phyloP scores from a whole-genome alignment of 1,140 invertebrate genomes.

The Nasonia longicornis region DNA sequence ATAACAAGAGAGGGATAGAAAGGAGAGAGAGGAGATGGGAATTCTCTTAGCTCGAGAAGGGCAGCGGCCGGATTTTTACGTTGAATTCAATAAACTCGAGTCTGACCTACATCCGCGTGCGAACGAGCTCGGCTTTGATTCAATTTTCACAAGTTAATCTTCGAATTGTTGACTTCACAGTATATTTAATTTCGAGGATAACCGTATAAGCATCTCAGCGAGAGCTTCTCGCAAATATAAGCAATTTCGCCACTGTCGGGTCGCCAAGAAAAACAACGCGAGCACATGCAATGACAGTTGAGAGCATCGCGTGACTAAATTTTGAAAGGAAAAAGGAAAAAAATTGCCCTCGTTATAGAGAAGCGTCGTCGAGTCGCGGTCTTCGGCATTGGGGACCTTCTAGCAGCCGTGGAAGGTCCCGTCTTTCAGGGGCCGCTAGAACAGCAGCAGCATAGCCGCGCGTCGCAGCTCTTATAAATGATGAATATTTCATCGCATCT shows the following conservation, averaged over 20 bases:
- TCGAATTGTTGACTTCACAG: no score
- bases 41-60: neutral
- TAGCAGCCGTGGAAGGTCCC: neutral
- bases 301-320: neutral
- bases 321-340: neutral
- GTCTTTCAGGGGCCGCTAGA: neutral
- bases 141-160: neutral
- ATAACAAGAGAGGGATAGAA: neutral
- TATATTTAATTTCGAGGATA: no score
- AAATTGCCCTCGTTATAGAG: conserved; percentile 20
- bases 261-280: no score
- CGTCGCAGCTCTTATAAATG: conserved; percentile 45
- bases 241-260: no score
- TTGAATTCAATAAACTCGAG: neutral
- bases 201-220: no score
- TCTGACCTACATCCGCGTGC: neutral
- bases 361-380: neutral
- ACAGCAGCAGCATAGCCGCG: neutral
- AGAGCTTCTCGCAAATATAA: no score
- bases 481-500: conserved; percentile 55
- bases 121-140: neutral
- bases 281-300: no score
- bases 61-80: neutral
- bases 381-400: neutral
- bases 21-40: neutral